A percentile compares a stretch with the other conserved stretches of the same genome.
These are phyloP conservation scores for Emydura subglobosa DNA, from an alignment of 2,113 vertebrate species.

Conservation along the genomic window DNA sequence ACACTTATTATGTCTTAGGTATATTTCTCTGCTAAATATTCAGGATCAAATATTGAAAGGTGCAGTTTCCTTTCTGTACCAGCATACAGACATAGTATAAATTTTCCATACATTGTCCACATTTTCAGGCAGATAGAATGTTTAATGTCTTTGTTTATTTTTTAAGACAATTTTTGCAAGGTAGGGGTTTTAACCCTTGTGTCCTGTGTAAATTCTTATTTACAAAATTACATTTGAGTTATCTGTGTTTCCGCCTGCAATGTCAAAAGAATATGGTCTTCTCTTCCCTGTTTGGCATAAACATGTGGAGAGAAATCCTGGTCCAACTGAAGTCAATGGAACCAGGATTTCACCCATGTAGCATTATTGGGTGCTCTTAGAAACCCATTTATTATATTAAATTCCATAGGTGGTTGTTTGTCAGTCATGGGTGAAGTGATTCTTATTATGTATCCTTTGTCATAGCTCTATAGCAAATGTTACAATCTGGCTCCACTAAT, in stretches of 20 bases:
- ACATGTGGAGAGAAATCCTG: neutral
- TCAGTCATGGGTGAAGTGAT: neutral
- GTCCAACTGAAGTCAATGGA: neutral
- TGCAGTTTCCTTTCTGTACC: neutral
- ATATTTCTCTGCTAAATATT: neutral
- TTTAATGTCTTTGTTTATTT: too few relatives aligned
- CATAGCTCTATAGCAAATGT: neutral
- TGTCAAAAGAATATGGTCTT: neutral
- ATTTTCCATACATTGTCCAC: neutral
- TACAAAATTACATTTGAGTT: neutral
- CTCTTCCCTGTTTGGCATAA: neutral
- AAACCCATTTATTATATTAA: neutral
- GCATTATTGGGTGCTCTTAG: neutral
- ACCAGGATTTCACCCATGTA: neutral
- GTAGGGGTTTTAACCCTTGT: constrained; percentile 1
- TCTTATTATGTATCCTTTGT: neutral
- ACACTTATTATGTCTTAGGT: neutral
- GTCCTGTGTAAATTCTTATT: neutral
- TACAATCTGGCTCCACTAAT: neutral
- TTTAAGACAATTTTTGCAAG: neutral
- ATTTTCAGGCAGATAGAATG: neutral
- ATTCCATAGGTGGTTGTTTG: neutral
- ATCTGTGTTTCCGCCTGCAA: neutral
- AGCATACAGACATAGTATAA: neutral
- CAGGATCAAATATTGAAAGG: neutral